Base-by-base conservation (phyloP, 2,797 vertebrate genomes). In the Enteromius afrohamiltoni region DNA sequence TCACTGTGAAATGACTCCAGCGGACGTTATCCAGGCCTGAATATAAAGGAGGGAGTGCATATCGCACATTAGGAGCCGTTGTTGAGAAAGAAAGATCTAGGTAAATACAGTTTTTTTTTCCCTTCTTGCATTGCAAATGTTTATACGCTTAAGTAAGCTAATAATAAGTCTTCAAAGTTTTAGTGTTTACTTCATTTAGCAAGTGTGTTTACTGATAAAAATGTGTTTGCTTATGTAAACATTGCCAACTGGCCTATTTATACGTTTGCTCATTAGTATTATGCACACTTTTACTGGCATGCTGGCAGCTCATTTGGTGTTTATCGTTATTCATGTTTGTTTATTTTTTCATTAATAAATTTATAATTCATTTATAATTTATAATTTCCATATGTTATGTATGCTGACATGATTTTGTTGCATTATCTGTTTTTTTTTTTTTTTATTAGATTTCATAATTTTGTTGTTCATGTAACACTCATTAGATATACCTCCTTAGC, bases 1-100 rank as follows among this genome's bases (percentile, higher is more conserved):
- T 91, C 85, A 67, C 89, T 89, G 90, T 91, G 89, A 91, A 92
- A 92, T 88, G 84, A 88, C 88, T 82, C 85, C 71, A 83, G 75
- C 78, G 85, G 88, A 87, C 84, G 85, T 79, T 82, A 82, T 80
- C 29, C 76, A 34, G 60, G 23, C n/a, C 60, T 83, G 77, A 42
- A 16, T 85, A 78, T 53, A 64, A 65, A 67, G 37, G 42, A n/a
- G 34, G 53, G 74, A n/a, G 37, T 42, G 4, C 74, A 76, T 45
- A 69, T 55, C 16, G 19, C 40, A 79, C 31, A 62, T n/a, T 34
- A 65, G 69, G 67, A 26, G 60, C 45, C 62, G 47, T 17, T 45
- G 2, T 37, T 84, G 31, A 60, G 49, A 77, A 51, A 55, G 29
- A 75, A 13, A 45, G 45, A 21, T 65, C 26, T 67, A 53, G 19